Base-by-base conservation (phyloP, 2,888 invertebrate species). In the Nomada flava region DNA sequence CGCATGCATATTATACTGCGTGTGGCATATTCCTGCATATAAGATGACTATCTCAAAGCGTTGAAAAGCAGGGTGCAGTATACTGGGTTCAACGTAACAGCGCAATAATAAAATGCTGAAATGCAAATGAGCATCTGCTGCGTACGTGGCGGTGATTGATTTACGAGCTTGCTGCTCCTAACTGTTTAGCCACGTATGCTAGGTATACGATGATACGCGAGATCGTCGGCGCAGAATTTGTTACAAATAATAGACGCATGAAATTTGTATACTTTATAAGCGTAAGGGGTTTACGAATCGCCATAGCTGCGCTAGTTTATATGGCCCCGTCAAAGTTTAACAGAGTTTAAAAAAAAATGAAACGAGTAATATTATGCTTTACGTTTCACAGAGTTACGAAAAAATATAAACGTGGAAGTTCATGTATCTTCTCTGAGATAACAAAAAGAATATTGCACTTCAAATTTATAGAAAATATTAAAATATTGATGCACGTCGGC, bases 91-190 rank as follows among this genome's bases (percentile, higher is more conserved):
- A 13, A 53, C 11, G 47, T 20, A 26, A 52, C 26, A 5, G 23
- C 13, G 65, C 15, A 50, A 36, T 67, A 76, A 72, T 55, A 50
- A 76, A 76, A 69, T 55, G 44, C 20, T 20, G 23, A 57, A 55
- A 81, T 82, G 78, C 47, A 76, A 78, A 83, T 72, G 74, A 71
- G 71, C 78, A 81, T 77, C 83, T 83, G 83, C 70, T n/a, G 73
- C 65, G 44, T 71, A 68, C 29, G 63, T 70, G 15, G 60, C 53
- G 44, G 20, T 69, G 76, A 81, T 81, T 82, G 82, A 82, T 82
- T 76, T 82, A 82, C 72, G 76, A 75, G 82, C 55, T 23, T 44
- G 68, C 4, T 18, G 47, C 53, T 65, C 23, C 47, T 65, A 65
- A 68, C 47, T 20, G 20, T 70, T 53, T 18, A n/a, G 50, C 60